Conservation (phyloP, 2,888 invertebrate genomes). For the Ellobium chinense region DNA sequence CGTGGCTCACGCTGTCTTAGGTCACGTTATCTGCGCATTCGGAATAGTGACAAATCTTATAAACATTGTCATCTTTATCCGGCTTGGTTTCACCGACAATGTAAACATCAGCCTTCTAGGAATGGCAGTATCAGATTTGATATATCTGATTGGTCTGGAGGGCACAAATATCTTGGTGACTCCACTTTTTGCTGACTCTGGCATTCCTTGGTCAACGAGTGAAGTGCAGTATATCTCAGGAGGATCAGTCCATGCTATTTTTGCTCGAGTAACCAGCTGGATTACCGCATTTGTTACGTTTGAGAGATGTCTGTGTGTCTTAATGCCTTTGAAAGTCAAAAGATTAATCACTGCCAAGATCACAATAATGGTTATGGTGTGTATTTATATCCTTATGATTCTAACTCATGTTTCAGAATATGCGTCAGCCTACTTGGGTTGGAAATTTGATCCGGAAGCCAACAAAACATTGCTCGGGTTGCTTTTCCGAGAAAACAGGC, state of each 20-base stretch:
- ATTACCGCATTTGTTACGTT: background rate
- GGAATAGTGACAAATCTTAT: background rate
- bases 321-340: background rate
- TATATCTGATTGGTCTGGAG: background rate
- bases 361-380: background rate
- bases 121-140: background rate
- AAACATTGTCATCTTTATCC: background rate
- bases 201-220: background rate
- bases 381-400: background rate
- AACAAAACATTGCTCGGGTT: background rate
- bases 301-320: constrained; percentile 1
- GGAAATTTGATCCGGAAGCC: background rate
- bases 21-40: background rate
- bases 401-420: background rate
- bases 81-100: background rate
- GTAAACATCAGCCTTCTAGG: background rate
- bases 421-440: background rate
- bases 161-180: background rate
- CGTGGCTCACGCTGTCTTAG: background rate
- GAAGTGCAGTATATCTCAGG: background rate
- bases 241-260: background rate
- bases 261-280: background rate
- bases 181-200: background rate
- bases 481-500: background rate
- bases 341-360: background rate